phyloP scores from a whole-genome alignment of 2,888 invertebrate species.

The Bugulina stolonifera region DNA sequence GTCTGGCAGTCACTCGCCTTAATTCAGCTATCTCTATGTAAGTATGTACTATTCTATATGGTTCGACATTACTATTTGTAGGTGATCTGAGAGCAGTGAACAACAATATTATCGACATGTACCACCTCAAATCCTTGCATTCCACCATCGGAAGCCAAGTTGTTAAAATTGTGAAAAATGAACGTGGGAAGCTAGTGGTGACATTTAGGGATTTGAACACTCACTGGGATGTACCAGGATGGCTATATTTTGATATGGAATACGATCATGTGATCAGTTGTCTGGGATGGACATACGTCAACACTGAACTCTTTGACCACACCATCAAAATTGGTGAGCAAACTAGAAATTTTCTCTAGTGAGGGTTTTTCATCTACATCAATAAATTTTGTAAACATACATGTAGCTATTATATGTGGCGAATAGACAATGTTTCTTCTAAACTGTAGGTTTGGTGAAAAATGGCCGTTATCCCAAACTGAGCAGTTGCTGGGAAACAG shows the following conservation, averaged over 20 bases:
- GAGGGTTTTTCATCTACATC: no score
- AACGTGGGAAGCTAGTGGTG: slow-evolving; percentile 14
- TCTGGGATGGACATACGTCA: slow-evolving; percentile 24
- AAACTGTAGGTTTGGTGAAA: not conserved
- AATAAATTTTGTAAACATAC: no score
- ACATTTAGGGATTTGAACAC: slow-evolving; percentile 3
- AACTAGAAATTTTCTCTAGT: no score
- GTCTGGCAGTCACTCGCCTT: not conserved
- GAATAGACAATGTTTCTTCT: no score
- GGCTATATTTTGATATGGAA: slow-evolving; percentile 20
- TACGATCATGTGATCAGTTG: slow-evolving; percentile 27
- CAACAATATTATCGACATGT: slow-evolving; percentile 28
- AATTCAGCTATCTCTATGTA: not conserved
- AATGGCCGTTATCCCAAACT: slow-evolving; percentile 20
- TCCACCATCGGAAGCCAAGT: not conserved
- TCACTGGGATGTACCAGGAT: slow-evolving; percentile 23
- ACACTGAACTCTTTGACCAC: slow-evolving; percentile 21
- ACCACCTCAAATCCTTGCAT: slow-evolving; percentile 27
- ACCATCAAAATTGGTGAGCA: not conserved
- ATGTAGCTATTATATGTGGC: no score
- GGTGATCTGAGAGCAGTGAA: slow-evolving; percentile 26
- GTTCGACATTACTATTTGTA: not conserved
- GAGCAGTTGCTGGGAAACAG: slow-evolving; percentile 27
- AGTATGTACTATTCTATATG: no score
- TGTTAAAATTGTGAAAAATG: slow-evolving; percentile 11